phyloP scores from a whole-genome alignment of 2,797 vertebrate species.

The Enoplosus armatus region DNA sequence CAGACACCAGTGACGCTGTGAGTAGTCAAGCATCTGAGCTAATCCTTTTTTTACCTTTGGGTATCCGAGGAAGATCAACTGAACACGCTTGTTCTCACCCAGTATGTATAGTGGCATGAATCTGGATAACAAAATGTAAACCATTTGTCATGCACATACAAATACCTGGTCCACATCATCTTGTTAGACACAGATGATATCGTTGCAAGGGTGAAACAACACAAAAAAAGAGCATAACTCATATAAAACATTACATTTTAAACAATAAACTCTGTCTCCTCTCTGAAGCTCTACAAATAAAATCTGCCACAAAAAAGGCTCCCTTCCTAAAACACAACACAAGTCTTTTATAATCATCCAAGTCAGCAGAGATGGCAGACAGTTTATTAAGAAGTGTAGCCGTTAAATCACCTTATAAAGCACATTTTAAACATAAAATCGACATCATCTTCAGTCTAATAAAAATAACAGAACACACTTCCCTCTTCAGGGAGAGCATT shows the following conservation, averaged over 20 bases:
- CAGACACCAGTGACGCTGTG: slow-evolving; percentile 16
- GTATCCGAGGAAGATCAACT: not conserved
- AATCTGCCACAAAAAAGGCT: not conserved
- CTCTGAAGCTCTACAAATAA: slow-evolving; percentile 4
- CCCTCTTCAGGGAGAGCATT: not conserved
- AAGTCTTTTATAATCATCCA: slow-evolving; percentile 2
- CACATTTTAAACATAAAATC: not conserved
- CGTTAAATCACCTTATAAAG: not conserved
- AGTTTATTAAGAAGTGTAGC: not conserved
- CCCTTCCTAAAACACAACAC: not conserved
- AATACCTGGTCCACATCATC: not conserved
- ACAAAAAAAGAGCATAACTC: not conserved
- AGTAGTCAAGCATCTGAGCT: slow-evolving; percentile 32
- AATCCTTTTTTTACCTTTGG: slow-evolving; percentile 40
- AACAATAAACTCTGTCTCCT: slow-evolving; percentile 11
- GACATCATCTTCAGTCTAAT: not conserved
- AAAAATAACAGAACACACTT: not conserved
- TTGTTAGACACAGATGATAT: slow-evolving; percentile 11
- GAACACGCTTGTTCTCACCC: not conserved
- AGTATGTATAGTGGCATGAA: not conserved
- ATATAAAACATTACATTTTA: not conserved
- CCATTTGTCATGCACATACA: not conserved
- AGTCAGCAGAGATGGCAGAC: not conserved
- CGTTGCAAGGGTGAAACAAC: not conserved
- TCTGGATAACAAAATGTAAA: not conserved